Percentiles rank a stretch among this genome's conserved stretches.
Evolutionary conservation across 2,797 vertebrate genomes (phyloP).

Genomic region (Heliangelus exortis): DNA sequence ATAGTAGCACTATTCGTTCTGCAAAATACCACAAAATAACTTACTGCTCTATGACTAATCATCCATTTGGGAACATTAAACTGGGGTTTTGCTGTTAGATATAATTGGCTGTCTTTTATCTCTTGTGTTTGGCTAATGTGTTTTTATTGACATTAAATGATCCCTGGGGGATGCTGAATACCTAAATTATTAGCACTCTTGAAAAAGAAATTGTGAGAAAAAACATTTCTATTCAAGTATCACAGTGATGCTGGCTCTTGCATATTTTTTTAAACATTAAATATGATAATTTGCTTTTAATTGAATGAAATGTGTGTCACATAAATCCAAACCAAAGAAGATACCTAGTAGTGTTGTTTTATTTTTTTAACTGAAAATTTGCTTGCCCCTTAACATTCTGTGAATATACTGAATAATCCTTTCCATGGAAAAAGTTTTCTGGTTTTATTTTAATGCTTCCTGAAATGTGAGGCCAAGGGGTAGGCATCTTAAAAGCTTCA

Average conservation of each 20-base stretch:
- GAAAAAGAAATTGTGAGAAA: not conserved
- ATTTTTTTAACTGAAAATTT: slow-evolving; percentile 31
- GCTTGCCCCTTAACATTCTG: slow-evolving; percentile 9
- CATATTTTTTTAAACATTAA: not conserved
- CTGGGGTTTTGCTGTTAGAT: slow-evolving; percentile 15
- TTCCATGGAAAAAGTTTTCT: slow-evolving; percentile 8
- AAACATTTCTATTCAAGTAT: not conserved
- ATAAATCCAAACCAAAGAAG: slow-evolving; percentile 18
- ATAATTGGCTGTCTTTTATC: not conserved
- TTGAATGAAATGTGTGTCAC: not conserved
- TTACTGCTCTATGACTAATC: not conserved
- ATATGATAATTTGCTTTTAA: slow-evolving; percentile 36
- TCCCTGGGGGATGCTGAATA: not conserved
- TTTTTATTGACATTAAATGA: slow-evolving; percentile 34
- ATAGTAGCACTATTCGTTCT: not conserved
- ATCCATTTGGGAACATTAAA: slow-evolving; percentile 9
- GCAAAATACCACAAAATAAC: slow-evolving; percentile 2
- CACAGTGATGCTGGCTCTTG: not conserved
- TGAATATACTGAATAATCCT: slow-evolving; percentile 24
- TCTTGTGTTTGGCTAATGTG: not conserved
- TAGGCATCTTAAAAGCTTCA: not conserved
- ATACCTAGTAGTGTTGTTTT: not conserved
- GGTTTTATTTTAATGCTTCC: not conserved
- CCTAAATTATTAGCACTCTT: not conserved
- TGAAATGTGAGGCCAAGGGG: not conserved